These are phyloP conservation scores for Microhierax caerulescens DNA, from an alignment of 2,797 vertebrate species.

Conservation along the genomic window DNA sequence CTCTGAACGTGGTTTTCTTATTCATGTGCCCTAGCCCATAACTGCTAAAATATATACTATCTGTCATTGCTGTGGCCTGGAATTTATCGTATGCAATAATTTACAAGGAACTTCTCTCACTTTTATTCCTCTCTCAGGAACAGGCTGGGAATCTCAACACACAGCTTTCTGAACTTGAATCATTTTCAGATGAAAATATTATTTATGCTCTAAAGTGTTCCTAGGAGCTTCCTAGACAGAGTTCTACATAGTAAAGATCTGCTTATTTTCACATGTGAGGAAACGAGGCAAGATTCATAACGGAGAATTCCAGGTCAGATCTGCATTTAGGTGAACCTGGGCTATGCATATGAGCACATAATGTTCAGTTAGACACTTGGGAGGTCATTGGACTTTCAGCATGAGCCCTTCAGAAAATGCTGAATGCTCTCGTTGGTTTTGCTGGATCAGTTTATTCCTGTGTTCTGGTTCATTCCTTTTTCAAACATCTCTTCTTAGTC, in stretches of 20 bases:
- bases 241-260: neutral
- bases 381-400: neutral
- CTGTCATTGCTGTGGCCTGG: neutral
- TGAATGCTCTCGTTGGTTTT: neutral
- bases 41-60: neutral
- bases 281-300: constrained; percentile 22
- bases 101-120: neutral
- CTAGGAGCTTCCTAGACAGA: constrained; percentile 27
- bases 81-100: neutral
- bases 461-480: neutral
- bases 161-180: constrained; percentile 67
- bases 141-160: constrained; percentile 5
- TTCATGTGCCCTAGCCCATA: neutral
- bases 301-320: constrained; percentile 45
- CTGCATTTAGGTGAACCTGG: neutral
- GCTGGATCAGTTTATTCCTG: neutral
- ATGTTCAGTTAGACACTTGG: neutral
- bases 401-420: neutral
- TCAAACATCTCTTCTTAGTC: neutral
- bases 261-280: constrained; percentile 20
- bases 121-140: constrained; percentile 13
- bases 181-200: neutral
- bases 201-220: neutral
- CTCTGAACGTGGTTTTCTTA: neutral
- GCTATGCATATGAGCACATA: neutral